Base-by-base conservation (phyloP, 1,140 invertebrate species). In the Hycleus cichorii region DNA sequence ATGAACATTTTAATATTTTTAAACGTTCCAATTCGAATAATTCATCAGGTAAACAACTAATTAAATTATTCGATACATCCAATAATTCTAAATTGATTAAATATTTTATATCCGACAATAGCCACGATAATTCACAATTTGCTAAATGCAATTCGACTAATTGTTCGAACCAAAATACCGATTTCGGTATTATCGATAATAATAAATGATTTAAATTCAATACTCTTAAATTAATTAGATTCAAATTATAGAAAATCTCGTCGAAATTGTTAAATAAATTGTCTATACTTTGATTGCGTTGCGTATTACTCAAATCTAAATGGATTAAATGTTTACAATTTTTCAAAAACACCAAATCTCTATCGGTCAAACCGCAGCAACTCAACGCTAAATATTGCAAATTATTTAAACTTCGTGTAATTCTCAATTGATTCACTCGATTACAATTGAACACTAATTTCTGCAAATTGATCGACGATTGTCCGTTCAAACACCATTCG, bases 401-500 rank as follows among this genome's bases (percentile, higher is more conserved):
- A 6, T 47, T 50, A 42, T 42, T 47, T 6, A 40, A 26, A n/a
- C 27, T 39, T 10, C 49, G 44, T 47, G 55, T 32, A 32, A 60
- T 40, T 50, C 51, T 12, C 50, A 60, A 39, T 50, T 47, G 27
- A 8, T 32, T 4, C 47, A 52, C 18, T 5, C 32, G 4, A 40
- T 60, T 60, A 8, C 47, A 25, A 56, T 52, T 60, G 12, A 55
- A 60, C 39, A 47, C 50, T 8, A 60, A 44, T 39, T 56, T 39
- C 26, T 56, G 52, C 42, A 60, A 32, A 32, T 32, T 32, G 1
- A 32, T 32, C 7, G 32, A 18, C 18, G 18, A 32, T 32, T 32
- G 32, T 32, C 32, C 40, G 18, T 48, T 46, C 32, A 45, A 25
- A 56, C 58, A 60, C 58, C 58, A 60, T 10, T 11, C 25, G 11